Percentiles rank a stretch among this genome's conserved stretches.
phyloP scores from a whole-genome alignment of 2,113 vertebrate genomes.

The Australoheros scitulus region DNA sequence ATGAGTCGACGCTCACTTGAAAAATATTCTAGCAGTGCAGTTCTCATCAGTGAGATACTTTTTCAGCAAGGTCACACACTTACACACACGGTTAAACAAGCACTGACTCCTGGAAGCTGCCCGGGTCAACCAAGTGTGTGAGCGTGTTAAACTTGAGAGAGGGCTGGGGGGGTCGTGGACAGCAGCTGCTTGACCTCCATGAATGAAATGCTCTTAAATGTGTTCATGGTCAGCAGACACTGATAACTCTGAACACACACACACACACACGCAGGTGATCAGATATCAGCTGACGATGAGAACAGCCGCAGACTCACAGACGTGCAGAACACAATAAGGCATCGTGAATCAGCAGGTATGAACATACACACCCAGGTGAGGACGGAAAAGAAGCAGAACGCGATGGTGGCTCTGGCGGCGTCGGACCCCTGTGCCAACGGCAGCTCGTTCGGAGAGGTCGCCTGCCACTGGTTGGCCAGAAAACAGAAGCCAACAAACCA shows the following conservation, averaged over 20 bases:
- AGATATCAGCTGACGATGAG: constrained; percentile 6
- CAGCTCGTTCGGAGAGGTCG: constrained; percentile 73
- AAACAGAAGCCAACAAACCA: constrained; percentile 84
- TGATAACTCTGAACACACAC: constrained; percentile 65
- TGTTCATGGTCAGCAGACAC: constrained; percentile 64
- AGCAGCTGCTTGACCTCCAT: constrained; percentile 70
- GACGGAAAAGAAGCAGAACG: constrained; percentile 91
- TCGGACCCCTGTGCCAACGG: constrained; percentile 85
- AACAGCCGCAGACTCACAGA: constrained; percentile 6
- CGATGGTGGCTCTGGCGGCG: constrained; percentile 86
- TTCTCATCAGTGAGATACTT: not conserved
- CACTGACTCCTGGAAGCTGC: not conserved
- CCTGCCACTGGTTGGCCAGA: constrained; percentile 82
- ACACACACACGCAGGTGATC: not conserved
- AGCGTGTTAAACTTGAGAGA: constrained; percentile 55
- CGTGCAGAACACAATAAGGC: not conserved
- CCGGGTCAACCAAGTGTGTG: not conserved
- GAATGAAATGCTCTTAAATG: constrained; percentile 67
- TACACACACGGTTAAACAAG: not conserved
- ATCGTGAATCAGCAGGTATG: not conserved
- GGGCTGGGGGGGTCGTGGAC: constrained; percentile 35
- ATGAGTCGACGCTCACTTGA: not conserved
- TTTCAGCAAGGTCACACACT: not conserved
- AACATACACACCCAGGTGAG: constrained; percentile 86
- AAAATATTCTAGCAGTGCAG: not conserved